Percentiles rank a stretch among this genome's conserved stretches.
phyloP scores from a whole-genome alignment of 2,888 invertebrate species.

The Salpingus planirostris region DNA sequence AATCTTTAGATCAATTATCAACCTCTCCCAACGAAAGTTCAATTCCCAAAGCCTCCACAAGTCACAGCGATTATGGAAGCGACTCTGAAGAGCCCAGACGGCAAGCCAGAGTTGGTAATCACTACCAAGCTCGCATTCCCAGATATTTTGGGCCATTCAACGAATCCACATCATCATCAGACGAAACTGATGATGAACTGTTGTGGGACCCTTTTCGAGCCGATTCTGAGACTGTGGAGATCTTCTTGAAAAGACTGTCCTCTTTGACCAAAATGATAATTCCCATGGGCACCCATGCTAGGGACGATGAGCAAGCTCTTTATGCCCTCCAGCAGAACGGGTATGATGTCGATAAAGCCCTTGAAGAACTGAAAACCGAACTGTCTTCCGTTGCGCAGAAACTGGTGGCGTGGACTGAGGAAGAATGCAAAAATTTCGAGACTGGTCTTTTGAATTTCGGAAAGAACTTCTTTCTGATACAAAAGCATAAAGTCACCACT shows the following conservation, averaged over 20 bases:
- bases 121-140: conserved; percentile 14
- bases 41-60: no score
- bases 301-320: conserved; percentile 12
- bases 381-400: not conserved
- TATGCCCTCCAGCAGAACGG: conserved; percentile 8
- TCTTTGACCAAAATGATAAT: conserved; percentile 5
- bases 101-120: conserved; percentile 14
- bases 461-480: conserved; percentile 12
- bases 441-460: conserved; percentile 9
- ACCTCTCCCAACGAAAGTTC: no score
- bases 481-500: conserved; percentile 4
- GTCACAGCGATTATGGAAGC: no score
- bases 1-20: no score
- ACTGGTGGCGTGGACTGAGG: conserved; percentile 9
- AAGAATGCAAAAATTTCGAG: conserved; percentile 13
- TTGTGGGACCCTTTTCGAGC: conserved; percentile 10
- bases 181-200: conserved; percentile 7
- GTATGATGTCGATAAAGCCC: conserved; percentile 7
- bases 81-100: no score
- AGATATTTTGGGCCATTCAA: conserved; percentile 5
- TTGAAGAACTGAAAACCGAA: conserved; percentile 3
- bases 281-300: conserved; percentile 10
- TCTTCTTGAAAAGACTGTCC: conserved; percentile 6
- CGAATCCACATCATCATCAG: not conserved
- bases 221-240: conserved; percentile 8